Base-by-base conservation (phyloP, 2,113 vertebrate species). In the Nannobrachium achirus region DNA sequence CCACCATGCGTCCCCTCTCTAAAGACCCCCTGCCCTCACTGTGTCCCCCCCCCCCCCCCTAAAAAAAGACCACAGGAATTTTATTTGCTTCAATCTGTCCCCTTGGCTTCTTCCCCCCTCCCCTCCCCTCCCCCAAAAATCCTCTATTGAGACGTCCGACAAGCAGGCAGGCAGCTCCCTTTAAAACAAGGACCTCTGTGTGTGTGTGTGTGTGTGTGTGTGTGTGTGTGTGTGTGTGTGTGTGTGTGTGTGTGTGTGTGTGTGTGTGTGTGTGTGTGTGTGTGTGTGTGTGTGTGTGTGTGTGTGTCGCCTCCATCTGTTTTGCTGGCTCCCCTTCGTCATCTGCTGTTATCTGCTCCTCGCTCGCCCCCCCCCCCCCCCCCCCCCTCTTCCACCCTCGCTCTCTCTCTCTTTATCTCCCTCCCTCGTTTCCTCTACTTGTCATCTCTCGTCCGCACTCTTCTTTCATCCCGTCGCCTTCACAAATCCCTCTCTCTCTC, bases 321-420 rank as follows among this genome's bases (percentile, higher is more conserved):
- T 18, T 50, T 9, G 53, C 14, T 46, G 25, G 2, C 14, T 8
- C 6, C 3, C 5, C 61, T 39, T n/a, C 11, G n/a, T 39, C 14
- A 4, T 13, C 59, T 46, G 19, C 14, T 4, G 14, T 9, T 15
- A 15, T 5, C 16, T 15, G 2, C n/a, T 19, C n/a, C 25, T 33
- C 25, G 0, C 25, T 33, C 25, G 1, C 3, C 6, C 25, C 25
- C 25, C 4, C 25, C 4, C 61, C 33, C 14, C n/a, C 19, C 50
- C 10, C 9, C 44, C 39, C 46, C 10, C 2, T 18, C 46, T 62
- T 18, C 11, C 7, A 45, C 16, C 25, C 59, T 44, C 15, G 5
- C 57, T 46, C 44, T 62, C 59, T 57, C 55, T 33, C 25, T 25
- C 33, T 13, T 44, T 59, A 40, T 41, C 59, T 61, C 11, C 39